Evolutionary conservation across 1,140 invertebrate genomes (phyloP).

Genomic region (Euura lappo): DNA sequence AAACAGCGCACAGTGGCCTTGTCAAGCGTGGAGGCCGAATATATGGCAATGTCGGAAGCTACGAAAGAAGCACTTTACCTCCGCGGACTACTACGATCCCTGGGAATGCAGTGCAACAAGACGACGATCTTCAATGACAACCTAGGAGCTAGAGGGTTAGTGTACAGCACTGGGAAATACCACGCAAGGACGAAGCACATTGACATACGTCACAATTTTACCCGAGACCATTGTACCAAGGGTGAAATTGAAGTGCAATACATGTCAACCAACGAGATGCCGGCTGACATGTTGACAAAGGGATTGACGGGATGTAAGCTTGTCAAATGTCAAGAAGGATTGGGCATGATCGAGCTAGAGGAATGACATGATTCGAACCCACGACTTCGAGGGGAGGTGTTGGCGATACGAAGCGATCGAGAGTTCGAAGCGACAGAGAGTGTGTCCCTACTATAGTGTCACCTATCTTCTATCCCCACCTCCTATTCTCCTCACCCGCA

Average conservation of each 20-base stretch:
- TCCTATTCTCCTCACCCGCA: too few relatives aligned
- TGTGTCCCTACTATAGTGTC: too few relatives aligned
- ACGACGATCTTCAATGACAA: conserved; percentile 40
- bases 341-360: too few relatives aligned
- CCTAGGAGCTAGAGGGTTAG: conserved; percentile 45
- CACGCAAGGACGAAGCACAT: conserved; percentile 27
- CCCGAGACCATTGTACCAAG: conserved; percentile 20
- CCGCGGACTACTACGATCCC: conserved; percentile 29
- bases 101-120: conserved; percentile 1
- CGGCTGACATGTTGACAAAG: conserved; percentile 22
- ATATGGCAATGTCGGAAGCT: conserved; percentile 42
- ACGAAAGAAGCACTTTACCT: conserved; percentile 45
- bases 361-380: background rate
- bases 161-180: conserved; percentile 31
- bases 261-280: conserved; percentile 20
- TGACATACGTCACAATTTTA: conserved; percentile 35
- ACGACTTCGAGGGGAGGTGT: conserved; percentile 1
- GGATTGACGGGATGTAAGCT: background rate
- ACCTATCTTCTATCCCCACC: too few relatives aligned
- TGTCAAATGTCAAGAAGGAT: too few relatives aligned
- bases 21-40: conserved; percentile 47
- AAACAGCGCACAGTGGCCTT: conserved; percentile 27
- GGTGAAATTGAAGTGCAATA: conserved; percentile 14
- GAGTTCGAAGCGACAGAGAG: too few relatives aligned
- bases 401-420: background rate